These are phyloP conservation scores for Pocillopora grandis DNA, from an alignment of 92 coral and sea anemone genomes.

Conservation along the genomic window DNA sequence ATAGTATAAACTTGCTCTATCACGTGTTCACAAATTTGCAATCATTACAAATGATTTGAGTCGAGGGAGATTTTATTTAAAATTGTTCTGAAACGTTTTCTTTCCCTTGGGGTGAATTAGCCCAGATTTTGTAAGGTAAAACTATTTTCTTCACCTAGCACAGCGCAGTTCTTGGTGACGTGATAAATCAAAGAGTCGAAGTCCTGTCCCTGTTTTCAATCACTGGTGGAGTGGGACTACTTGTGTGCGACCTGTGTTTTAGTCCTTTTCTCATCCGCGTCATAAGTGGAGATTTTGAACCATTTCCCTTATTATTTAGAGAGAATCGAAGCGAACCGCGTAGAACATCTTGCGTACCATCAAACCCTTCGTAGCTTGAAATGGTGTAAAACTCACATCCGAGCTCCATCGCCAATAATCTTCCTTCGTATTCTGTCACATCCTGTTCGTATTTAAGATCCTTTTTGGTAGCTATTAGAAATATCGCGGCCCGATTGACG, in stretches of 20 bases:
- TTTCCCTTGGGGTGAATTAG: no score
- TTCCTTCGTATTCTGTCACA: conserved; percentile 91
- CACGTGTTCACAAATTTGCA: not conserved
- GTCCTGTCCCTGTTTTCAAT: conserved; percentile 33
- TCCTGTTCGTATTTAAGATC: conserved; percentile 82
- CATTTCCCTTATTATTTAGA: conserved; percentile 3
- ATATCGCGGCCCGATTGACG: conserved; percentile 51
- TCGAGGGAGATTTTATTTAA: not conserved
- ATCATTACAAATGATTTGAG: not conserved
- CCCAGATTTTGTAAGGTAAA: no score
- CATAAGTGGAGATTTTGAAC: conserved; percentile 30
- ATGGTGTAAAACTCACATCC: conserved; percentile 83
- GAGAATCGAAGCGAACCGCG: conserved; percentile 55
- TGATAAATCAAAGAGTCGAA: conserved; percentile 11
- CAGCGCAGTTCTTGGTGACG: no score
- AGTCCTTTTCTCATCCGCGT: conserved; percentile 34
- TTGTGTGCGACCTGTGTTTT: conserved; percentile 4
- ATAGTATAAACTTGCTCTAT: not conserved
- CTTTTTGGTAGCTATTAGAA: conserved; percentile 85
- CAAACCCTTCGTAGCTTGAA: conserved; percentile 79
- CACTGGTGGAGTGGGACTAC: not conserved
- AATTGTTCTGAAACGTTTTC: not conserved
- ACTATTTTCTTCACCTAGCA: no score
- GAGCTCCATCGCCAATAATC: conserved; percentile 83
- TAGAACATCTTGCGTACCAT: conserved; percentile 77